Evolutionary conservation across 2,113 vertebrate species (phyloP).

Genomic region (Ictalurus furcatus): DNA sequence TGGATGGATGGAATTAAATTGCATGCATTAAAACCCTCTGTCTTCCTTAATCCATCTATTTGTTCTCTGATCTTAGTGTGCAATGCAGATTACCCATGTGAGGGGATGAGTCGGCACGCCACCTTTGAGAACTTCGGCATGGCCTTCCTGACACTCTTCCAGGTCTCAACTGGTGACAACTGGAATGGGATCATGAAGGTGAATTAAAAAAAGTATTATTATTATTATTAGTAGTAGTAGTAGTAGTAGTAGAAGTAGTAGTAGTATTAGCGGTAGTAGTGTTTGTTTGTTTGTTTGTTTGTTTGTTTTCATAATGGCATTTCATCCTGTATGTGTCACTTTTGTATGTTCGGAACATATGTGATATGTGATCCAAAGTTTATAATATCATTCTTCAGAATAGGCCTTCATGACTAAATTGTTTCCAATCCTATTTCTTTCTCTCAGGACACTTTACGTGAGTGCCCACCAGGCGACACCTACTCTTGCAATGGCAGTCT

Average conservation of each 20-base stretch:
- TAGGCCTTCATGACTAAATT: neutral
- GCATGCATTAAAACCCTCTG: neutral
- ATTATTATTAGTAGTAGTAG: neutral
- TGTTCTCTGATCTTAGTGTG: slow-evolving; percentile 76
- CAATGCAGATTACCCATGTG: slow-evolving; percentile 91
- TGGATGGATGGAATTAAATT: too few species aligned
- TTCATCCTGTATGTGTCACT: neutral
- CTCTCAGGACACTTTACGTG: slow-evolving; percentile 89
- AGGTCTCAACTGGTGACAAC: slow-evolving; percentile 96
- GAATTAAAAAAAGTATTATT: neutral
- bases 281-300: neutral
- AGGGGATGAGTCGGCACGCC: slow-evolving; percentile 96
- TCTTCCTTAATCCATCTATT: neutral
- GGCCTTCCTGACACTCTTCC: slow-evolving; percentile 97
- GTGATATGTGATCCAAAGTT: neutral
- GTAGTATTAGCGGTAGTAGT: neutral
- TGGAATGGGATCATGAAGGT: slow-evolving; percentile 99
- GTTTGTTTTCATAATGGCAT: neutral
- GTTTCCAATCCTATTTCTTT: neutral
- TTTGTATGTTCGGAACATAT: neutral
- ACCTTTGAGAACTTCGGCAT: slow-evolving; percentile 98
- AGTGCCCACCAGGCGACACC: slow-evolving; percentile 84
- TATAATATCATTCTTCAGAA: neutral
- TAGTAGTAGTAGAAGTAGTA: neutral
- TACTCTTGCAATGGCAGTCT: slow-evolving; percentile 89